Conservation (phyloP, 2,113 vertebrate genomes). For the Toxotes chatareus region DNA sequence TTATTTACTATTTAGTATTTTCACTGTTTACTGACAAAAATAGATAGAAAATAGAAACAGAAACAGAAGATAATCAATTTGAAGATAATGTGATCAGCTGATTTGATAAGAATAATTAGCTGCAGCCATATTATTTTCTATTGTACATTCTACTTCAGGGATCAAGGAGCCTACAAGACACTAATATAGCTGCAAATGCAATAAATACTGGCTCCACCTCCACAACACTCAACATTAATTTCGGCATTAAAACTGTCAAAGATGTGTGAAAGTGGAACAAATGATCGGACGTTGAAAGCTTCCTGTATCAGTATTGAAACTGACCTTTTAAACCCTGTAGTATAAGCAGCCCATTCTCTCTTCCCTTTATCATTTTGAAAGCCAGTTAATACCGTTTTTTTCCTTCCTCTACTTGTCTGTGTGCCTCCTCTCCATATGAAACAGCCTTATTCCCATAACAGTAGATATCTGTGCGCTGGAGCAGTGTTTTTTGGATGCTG, state of each 20-base stretch:
- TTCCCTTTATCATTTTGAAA: conserved; percentile 16
- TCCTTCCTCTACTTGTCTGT: conserved; percentile 15
- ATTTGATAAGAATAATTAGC: too few species aligned
- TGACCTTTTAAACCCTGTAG: not conserved
- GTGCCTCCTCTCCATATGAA: conserved; percentile 48
- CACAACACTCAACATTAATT: not conserved
- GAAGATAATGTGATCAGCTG: too few species aligned
- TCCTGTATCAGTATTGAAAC: not conserved
- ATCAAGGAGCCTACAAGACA: not conserved
- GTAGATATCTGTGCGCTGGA: conserved; percentile 40
- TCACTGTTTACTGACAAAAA: too few species aligned
- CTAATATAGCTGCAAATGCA: too few species aligned
- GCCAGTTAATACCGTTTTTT: conserved; percentile 26
- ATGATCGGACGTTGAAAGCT: not conserved
- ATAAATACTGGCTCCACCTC: too few species aligned
- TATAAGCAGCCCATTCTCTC: not conserved
- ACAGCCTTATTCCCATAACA: conserved; percentile 25
- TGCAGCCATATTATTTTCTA: too few species aligned
- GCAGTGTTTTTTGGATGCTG: conserved; percentile 39
- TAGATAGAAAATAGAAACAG: too few species aligned
- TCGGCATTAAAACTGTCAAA: not conserved
- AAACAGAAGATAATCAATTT: too few species aligned
- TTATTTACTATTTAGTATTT: too few species aligned
- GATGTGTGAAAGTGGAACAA: not conserved
- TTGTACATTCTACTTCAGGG: too few species aligned